These are phyloP conservation scores for Anabacerthia variegaticeps DNA, from an alignment of 2,797 vertebrate species.

Conservation along the genomic window DNA sequence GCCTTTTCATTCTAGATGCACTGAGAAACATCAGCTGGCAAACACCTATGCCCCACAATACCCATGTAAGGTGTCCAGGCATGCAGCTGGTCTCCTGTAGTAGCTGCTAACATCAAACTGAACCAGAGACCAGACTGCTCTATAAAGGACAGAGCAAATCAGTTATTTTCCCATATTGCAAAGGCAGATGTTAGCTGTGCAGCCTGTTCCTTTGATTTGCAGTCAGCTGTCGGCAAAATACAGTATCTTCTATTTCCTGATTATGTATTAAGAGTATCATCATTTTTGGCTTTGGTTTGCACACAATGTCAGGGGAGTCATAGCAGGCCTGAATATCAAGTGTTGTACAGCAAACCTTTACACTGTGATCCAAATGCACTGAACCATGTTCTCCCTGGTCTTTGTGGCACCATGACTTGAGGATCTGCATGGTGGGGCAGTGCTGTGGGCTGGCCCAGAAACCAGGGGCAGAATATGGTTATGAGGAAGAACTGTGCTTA, in stretches of 20 bases:
- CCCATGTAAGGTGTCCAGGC: accelerated
- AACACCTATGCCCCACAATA: neutral
- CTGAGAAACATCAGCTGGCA: neutral
- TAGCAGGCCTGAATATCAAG: neutral
- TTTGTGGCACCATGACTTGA: accelerated
- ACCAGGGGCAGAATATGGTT: neutral
- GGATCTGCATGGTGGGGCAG: neutral
- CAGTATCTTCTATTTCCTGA: neutral
- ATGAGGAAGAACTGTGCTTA: neutral
- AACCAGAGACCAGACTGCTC: neutral
- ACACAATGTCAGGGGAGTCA: neutral
- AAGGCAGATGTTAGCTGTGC: neutral
- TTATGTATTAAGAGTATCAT: neutral
- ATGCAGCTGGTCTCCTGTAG: neutral
- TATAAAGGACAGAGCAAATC: neutral
- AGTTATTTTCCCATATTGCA: neutral
- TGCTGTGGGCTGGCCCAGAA: neutral
- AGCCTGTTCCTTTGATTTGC: neutral
- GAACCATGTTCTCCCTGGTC: neutral
- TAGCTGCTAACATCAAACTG: neutral
- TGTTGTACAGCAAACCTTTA: neutral
- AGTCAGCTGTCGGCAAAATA: neutral
- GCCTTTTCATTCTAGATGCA: neutral
- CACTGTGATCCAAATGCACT: neutral
- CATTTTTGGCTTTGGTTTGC: neutral